Base-by-base conservation (phyloP, 2,888 invertebrate species). In the Altica lythri region DNA sequence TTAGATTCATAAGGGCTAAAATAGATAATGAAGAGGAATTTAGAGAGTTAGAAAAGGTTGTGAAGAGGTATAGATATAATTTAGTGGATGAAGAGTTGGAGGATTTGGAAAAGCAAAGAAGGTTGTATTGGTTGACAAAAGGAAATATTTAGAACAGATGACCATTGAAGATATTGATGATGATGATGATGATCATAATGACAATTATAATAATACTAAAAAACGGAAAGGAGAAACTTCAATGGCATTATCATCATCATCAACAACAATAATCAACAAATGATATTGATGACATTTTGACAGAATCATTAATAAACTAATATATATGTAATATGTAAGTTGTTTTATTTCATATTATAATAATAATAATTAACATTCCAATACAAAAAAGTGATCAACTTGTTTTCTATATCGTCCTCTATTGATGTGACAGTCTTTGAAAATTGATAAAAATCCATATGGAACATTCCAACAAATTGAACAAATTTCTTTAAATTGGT, bases 1-100 rank as follows among this genome's bases (percentile, higher is more conserved):
- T 37, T 14, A 2, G 16, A 9, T 37, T 12, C 8, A 37, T 37
- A 4, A 2, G 37, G 2, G 17, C 16, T 9, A 37, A 8, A 4
- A 37, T 37, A 4, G 12, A 37, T 4, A 14, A 14, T 12, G 37
- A 45, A 30, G 19, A 45, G 30, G 3, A 45, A 45, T 16, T 22
- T 22, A 22, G 8, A 22, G 8, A 5, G 4, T 8, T 22, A 5
- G 22, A 22, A 22, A 22, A 22, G 22, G 22, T 22, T 4, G 22
- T 22, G 22, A 22, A 22, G 8, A 22, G 22, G 4, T 22, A 22
- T n/a, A n/a, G n/a, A n/a, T n/a, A n/a, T n/a, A n/a, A n/a, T n/a
- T n/a, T n/a, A n/a, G n/a, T n/a, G n/a, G 22, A 22, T 8, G 22
- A 22, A 22, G 22, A 22, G 22, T 22, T 8, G 4, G 22, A 22